Evolutionary conservation across 2,797 vertebrate species (phyloP).

Genomic region (Zalophus californianus): DNA sequence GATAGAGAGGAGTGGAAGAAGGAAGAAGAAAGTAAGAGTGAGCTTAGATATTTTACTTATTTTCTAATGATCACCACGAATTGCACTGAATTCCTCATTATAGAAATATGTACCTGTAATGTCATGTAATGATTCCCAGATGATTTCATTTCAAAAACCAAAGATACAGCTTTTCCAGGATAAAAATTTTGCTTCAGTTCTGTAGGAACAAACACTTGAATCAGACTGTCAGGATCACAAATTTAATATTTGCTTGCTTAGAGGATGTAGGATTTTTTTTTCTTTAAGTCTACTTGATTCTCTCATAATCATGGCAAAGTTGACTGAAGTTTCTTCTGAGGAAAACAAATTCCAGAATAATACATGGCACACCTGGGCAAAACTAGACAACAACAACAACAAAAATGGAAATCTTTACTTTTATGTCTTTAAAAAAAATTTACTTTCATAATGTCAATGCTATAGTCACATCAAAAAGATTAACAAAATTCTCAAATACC

Average conservation of each 20-base stretch:
- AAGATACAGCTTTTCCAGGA: neutral
- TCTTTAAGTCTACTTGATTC: neutral
- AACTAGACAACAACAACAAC: neutral
- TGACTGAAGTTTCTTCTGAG: neutral
- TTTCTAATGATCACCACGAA: neutral
- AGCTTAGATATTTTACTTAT: neutral
- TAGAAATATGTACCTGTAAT: neutral
- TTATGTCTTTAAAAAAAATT: neutral
- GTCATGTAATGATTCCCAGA: neutral
- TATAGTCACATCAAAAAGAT: neutral
- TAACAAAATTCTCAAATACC: neutral
- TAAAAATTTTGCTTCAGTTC: neutral
- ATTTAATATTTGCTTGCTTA: neutral
- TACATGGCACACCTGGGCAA: neutral
- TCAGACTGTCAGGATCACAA: neutral
- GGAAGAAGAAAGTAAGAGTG: neutral
- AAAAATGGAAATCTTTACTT: neutral
- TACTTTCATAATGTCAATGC: neutral
- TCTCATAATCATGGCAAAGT: neutral
- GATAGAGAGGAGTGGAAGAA: rapidly evolving
- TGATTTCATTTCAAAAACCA: neutral
- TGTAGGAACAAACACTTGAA: neutral
- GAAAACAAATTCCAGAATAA: neutral
- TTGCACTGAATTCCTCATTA: neutral
- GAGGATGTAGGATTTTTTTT: neutral